phyloP scores from a whole-genome alignment of 2,888 invertebrate genomes.

The Sarcophaga subvicina region DNA sequence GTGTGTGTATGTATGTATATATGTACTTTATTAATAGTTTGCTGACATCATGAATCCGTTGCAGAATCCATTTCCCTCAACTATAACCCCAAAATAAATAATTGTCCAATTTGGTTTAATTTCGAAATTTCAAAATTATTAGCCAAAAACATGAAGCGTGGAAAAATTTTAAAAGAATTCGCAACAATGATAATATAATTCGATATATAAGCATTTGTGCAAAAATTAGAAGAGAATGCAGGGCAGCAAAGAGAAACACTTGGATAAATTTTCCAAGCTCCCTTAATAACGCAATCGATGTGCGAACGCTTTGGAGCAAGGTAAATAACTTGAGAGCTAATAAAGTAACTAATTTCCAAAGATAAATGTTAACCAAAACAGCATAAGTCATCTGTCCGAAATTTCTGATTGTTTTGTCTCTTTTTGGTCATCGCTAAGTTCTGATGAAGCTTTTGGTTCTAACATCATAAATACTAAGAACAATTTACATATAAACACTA shows the following conservation, averaged over 20 bases:
- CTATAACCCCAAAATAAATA: background rate
- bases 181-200: background rate
- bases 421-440: slow-evolving; percentile 12
- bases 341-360: background rate
- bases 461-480: no score
- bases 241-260: no score
- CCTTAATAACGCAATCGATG: background rate
- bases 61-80: no score
- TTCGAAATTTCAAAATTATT: background rate
- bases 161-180: background rate
- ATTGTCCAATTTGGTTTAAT: background rate
- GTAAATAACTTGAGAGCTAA: background rate
- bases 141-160: background rate
- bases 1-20: no score
- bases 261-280: slow-evolving; percentile 2
- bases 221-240: no score
- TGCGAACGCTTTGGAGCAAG: background rate
- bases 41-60: no score
- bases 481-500: no score
- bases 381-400: background rate
- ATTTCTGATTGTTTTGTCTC: slow-evolving; percentile 8
- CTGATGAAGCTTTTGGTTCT: background rate
- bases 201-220: no score
- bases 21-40: no score
- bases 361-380: background rate